Percentiles rank a stretch among this genome's conserved stretches.
Evolutionary conservation across 1,140 invertebrate species (phyloP).

Genomic region (Drosophila ogumai): DNA sequence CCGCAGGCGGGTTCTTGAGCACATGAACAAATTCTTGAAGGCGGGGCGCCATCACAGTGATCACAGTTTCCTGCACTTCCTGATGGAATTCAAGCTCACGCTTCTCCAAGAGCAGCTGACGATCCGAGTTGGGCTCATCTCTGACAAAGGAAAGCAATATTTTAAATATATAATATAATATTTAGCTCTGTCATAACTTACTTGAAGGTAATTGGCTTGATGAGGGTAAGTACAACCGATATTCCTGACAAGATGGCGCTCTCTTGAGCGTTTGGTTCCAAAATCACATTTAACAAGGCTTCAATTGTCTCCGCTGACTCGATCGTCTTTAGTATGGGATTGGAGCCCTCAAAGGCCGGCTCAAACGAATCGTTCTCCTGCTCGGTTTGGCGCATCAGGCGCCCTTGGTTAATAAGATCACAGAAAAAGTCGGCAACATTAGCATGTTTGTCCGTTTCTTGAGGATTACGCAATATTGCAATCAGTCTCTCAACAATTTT

Average conservation of each 20-base stretch:
- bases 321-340: slow-evolving; percentile 80
- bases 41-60: slow-evolving; percentile 88
- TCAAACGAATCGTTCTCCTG: slow-evolving; percentile 86
- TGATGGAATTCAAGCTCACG: slow-evolving; percentile 86
- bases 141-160: slow-evolving; percentile 28
- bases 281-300: slow-evolving; percentile 90
- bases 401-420: slow-evolving; percentile 90
- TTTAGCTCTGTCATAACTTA: slow-evolving; percentile 36
- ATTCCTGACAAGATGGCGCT: slow-evolving; percentile 92
- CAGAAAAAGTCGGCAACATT: slow-evolving; percentile 93
- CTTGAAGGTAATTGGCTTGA: slow-evolving; percentile 86
- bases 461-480: slow-evolving; percentile 90
- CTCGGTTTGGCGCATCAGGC: slow-evolving; percentile 88
- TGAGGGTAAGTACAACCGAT: slow-evolving; percentile 90
- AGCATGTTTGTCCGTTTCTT: slow-evolving; percentile 90
- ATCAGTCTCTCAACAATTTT: slow-evolving; percentile 93
- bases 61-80: slow-evolving; percentile 87
- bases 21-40: slow-evolving; percentile 90
- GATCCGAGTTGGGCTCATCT: slow-evolving; percentile 79
- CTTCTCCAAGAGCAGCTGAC: slow-evolving; percentile 71
- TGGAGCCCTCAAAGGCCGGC: slow-evolving; percentile 75
- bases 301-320: slow-evolving; percentile 77
- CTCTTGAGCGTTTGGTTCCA: slow-evolving; percentile 89
- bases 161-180: no score
- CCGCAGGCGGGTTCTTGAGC: slow-evolving; percentile 90